Evolutionary conservation across 2,113 vertebrate species (phyloP), one percentile per base, ranked within the genome.

Genomic region (Datnioides undecimradiatus): DNA sequence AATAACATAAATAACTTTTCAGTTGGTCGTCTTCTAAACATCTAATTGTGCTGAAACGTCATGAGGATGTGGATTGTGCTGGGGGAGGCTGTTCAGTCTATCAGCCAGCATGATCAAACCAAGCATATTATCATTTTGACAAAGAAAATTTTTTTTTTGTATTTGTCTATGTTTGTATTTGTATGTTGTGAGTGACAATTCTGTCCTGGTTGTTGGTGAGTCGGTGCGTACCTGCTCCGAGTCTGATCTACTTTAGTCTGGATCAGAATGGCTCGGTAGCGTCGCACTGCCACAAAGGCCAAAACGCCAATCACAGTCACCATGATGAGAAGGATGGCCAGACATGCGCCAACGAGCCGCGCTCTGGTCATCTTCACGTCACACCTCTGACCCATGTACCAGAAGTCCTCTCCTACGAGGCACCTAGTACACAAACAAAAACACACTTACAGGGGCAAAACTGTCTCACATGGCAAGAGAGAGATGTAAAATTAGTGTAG

Each of bases 201-300:
- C n/a, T n/a, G n/a, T n/a, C n/a, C n/a, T n/a, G n/a, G n/a, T n/a
- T n/a, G n/a, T n/a, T n/a, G n/a, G 21, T 55, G 43, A 72, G 55
- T 58, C 25, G 6, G 51, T 16, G 49, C 16, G 59, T 93, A 97
- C 97, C 97, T 97, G 96, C 97, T 97, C 40, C 94, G 94, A 8
- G 95, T 96, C 92, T 97, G 96, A 51, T 97, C 96, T 0, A 95
- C 95, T 92, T 95, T 96, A 88, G 96, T 95, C 87, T 96, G 95
- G 80, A 96, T 92, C 74, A 98, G 93, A 88, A 96, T 90, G 33
- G 65, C 88, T 85, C 95, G 94, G 91, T 97, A 96, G 0, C 95
- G 92, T 1, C 95, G 94, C 25, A 96, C 76, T 11, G 95, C 94
- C 31, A 94, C 11, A 8, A 93, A 90, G 0, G 95, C 94, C 48